Conservation (phyloP, 1,140 invertebrate species). For the Drosophila carrolli region DNA sequence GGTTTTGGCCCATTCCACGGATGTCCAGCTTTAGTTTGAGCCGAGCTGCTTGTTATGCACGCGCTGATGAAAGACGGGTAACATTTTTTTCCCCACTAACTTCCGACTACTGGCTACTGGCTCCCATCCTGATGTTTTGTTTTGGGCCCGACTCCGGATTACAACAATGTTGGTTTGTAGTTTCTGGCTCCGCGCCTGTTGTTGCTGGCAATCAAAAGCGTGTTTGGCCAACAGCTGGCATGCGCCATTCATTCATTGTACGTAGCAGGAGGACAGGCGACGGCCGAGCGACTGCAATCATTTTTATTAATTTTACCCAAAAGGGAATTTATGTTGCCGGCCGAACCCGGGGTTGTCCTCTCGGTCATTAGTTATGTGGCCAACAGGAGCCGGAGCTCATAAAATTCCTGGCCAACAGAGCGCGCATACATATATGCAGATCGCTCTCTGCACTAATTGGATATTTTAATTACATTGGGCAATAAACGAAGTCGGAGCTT, state of each 20-base stretch:
- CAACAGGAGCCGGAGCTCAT: slow-evolving; percentile 52
- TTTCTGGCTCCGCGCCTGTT: slow-evolving; percentile 23
- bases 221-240: slow-evolving; percentile 81
- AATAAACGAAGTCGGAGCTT: slow-evolving; percentile 45
- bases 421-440: slow-evolving; percentile 38
- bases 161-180: slow-evolving; percentile 41
- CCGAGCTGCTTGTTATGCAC: slow-evolving; percentile 73
- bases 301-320: slow-evolving; percentile 82
- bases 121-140: slow-evolving; percentile 6
- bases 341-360: slow-evolving; percentile 29
- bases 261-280: slow-evolving; percentile 38
- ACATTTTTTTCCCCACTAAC: slow-evolving; percentile 24
- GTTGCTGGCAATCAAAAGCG: slow-evolving; percentile 77
- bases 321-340: slow-evolving; percentile 74
- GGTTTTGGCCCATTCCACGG: slow-evolving; percentile 25
- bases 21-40: slow-evolving; percentile 53
- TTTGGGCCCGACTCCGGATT: slow-evolving; percentile 30
- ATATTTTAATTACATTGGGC: slow-evolving; percentile 75
- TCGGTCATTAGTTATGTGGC: slow-evolving; percentile 73
- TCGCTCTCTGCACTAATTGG: slow-evolving; percentile 61
- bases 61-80: slow-evolving; percentile 73
- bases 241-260: slow-evolving; percentile 79
- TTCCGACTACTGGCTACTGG: background rate
- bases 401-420: slow-evolving; percentile 35
- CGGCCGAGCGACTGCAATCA: slow-evolving; percentile 66